Conservation (phyloP, 2,113 vertebrate genomes). For the Oncorhynchus kisutch region DNA sequence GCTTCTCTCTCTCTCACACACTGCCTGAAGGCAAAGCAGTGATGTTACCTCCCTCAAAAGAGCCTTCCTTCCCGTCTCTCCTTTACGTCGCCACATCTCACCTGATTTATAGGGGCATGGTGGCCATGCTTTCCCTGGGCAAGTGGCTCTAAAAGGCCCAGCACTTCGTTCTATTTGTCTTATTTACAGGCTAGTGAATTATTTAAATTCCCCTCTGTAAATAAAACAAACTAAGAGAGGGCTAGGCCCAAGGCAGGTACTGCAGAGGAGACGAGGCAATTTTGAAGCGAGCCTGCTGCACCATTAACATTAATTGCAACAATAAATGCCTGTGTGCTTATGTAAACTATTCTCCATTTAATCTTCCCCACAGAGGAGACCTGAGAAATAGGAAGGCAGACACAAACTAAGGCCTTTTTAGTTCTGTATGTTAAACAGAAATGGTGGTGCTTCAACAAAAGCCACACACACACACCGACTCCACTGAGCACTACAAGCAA, state of each 20-base stretch:
- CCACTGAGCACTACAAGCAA: slow-evolving; percentile 50
- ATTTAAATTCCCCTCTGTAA: slow-evolving; percentile 63
- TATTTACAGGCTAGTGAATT: slow-evolving; percentile 72
- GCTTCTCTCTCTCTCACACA: slow-evolving; percentile 8
- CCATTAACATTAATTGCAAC: slow-evolving; percentile 51
- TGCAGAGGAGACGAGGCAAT: slow-evolving; percentile 33
- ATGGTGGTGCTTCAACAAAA: background rate
- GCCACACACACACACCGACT: slow-evolving; percentile 50
- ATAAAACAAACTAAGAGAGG: slow-evolving; percentile 48
- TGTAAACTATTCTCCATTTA: slow-evolving; percentile 39
- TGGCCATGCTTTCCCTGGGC: slow-evolving; percentile 51
- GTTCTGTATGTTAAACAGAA: background rate
- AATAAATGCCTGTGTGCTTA: slow-evolving; percentile 34
- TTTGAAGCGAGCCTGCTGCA: slow-evolving; percentile 32
- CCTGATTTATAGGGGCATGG: slow-evolving; percentile 58
- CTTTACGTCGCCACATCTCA: slow-evolving; percentile 13
- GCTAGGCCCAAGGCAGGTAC: background rate
- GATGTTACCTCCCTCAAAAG: slow-evolving; percentile 39
- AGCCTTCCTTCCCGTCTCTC: slow-evolving; percentile 28
- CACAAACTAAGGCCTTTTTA: no score
- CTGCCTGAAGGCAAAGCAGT: slow-evolving; percentile 30
- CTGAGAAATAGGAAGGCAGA: background rate
- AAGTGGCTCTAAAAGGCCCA: slow-evolving; percentile 55
- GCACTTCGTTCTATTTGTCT: slow-evolving; percentile 55
- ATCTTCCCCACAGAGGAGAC: slow-evolving; percentile 26